These are phyloP conservation scores for Microtus ochrogaster DNA, from an alignment of 2,113 vertebrate genomes.

Conservation along the genomic window DNA sequence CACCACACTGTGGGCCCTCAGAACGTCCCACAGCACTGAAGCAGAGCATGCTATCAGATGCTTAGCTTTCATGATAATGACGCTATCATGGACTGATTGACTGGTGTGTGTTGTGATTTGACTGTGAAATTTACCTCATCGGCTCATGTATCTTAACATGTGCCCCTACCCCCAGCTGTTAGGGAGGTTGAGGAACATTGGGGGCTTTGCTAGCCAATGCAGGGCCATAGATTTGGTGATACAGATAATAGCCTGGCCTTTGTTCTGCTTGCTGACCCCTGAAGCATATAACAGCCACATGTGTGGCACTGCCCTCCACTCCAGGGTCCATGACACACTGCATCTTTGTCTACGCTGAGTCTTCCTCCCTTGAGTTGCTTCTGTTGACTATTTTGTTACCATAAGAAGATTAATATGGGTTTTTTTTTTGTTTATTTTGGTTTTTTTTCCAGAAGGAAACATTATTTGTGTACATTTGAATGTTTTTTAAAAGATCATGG, in stretches of 20 bases:
- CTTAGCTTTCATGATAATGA: neutral
- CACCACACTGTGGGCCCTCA: too few relatives aligned
- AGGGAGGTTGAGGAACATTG: neutral
- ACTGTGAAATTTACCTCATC: neutral
- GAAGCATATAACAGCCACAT: neutral
- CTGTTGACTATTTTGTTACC: neutral
- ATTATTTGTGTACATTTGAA: neutral
- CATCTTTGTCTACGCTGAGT: neutral
- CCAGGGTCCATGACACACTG: neutral
- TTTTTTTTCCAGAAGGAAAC: neutral
- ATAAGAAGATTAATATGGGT: neutral
- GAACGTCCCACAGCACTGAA: neutral
- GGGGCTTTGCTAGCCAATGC: neutral
- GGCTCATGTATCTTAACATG: too few relatives aligned
- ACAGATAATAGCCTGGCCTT: too few relatives aligned
- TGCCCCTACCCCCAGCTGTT: neutral
- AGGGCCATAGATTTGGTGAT: neutral
- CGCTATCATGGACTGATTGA: neutral
- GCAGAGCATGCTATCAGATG: neutral
- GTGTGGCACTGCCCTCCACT: neutral
- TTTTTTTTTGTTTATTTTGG: neutral
- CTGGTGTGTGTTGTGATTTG: neutral
- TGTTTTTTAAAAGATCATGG: neutral
- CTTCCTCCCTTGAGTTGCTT: neutral
- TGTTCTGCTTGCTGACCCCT: neutral